phyloP scores from a whole-genome alignment of 2,113 vertebrate species.

The Cairina moschata region DNA sequence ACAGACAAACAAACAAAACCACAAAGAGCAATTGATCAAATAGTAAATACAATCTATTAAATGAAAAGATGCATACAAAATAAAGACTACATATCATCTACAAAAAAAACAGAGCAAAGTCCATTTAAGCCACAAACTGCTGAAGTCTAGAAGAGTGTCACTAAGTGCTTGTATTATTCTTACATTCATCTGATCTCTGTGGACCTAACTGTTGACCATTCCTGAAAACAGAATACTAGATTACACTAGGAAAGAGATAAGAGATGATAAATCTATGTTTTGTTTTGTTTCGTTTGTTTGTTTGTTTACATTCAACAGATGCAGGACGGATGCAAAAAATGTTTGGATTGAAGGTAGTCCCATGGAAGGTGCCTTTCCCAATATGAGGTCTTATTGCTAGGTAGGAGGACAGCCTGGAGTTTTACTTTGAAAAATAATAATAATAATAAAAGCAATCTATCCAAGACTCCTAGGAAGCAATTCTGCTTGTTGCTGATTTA shows the following conservation, averaged over 20 bases:
- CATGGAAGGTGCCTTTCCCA: not conserved
- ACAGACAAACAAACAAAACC: too few relatives aligned
- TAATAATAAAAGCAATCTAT: not conserved
- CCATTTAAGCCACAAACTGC: not conserved
- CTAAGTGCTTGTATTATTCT: not conserved
- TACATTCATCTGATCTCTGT: not conserved
- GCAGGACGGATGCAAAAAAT: not conserved
- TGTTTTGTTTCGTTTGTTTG: not conserved
- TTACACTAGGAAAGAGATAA: not conserved
- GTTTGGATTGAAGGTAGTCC: not conserved
- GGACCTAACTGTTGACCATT: not conserved
- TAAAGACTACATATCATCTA: not conserved
- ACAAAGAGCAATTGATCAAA: not conserved
- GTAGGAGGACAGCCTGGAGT: not conserved
- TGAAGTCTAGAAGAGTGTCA: not conserved
- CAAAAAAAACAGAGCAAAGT: not conserved
- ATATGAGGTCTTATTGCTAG: not conserved
- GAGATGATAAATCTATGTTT: not conserved
- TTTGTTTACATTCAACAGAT: not conserved
- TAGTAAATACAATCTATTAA: not conserved
- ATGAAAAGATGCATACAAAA: not conserved
- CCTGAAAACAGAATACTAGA: not conserved
- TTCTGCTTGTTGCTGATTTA: conserved; percentile 21
- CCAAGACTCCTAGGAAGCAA: not conserved
- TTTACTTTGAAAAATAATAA: not conserved